Conservation (phyloP, 2,797 vertebrate species). For the Nannoperca obscura region DNA sequence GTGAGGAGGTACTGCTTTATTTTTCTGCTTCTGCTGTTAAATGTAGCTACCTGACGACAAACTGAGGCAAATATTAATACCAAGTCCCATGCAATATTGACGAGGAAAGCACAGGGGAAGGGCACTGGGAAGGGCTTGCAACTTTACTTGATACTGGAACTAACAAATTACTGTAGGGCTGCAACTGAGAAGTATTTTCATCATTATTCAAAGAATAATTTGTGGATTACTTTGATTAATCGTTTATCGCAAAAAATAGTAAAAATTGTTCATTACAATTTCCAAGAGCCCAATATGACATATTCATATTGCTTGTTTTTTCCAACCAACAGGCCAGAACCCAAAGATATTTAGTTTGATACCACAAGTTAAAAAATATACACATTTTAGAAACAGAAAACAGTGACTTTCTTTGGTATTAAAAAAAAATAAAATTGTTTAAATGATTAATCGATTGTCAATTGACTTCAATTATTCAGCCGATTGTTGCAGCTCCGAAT, state of each 20-base stretch:
- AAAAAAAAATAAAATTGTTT: neutral
- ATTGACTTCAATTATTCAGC: neutral
- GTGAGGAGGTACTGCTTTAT: constrained; percentile 60
- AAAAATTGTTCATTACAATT: neutral
- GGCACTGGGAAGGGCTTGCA: constrained; percentile 57
- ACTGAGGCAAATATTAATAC: constrained; percentile 80
- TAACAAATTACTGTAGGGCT: neutral
- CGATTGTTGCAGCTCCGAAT: neutral
- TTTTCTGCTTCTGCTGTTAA: constrained; percentile 72
- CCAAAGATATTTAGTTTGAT: neutral
- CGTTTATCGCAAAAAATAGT: neutral
- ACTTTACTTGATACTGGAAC: constrained; percentile 44
- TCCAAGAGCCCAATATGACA: neutral
- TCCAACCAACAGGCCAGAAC: neutral
- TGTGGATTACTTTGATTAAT: neutral
- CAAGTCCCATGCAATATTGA: constrained; percentile 78
- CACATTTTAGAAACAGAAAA: neutral
- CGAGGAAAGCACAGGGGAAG: constrained; percentile 69
- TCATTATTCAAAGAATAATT: neutral
- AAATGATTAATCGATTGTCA: neutral
- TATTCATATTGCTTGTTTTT: constrained; percentile 2
- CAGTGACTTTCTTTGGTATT: neutral
- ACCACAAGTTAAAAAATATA: neutral
- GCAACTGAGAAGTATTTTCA: neutral
- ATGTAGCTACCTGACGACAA: constrained; percentile 75